phyloP scores from a whole-genome alignment of 1,140 invertebrate genomes.

The Diuraphis noxia region DNA sequence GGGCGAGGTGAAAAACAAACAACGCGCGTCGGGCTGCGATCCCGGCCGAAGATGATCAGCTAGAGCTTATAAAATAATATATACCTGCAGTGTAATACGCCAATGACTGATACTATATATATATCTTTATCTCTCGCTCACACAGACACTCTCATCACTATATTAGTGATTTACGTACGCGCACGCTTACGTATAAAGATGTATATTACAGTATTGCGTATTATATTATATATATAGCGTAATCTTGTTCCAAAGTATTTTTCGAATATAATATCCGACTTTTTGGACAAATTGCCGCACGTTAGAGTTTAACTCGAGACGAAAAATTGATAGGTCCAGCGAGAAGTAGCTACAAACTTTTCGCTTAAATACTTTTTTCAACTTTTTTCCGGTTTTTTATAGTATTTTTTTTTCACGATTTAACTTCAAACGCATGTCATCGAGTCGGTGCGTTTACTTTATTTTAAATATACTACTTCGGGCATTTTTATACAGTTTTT shows the following conservation, averaged over 20 bases:
- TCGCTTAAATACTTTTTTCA: not conserved
- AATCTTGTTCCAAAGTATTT: not conserved
- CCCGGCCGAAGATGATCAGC: too few relatives aligned
- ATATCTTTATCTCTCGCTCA: not conserved
- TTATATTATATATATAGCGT: not conserved
- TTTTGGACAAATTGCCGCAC: not conserved
- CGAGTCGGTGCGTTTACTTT: not conserved
- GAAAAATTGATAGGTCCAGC: not conserved
- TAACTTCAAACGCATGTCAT: not conserved
- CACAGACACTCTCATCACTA: not conserved
- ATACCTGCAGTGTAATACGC: not conserved
- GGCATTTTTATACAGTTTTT: not conserved
- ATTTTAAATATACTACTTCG: not conserved
- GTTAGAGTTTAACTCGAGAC: not conserved
- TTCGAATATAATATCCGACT: not conserved
- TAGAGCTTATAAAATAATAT: not conserved
- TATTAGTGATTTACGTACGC: not conserved
- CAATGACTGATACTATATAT: too few relatives aligned
- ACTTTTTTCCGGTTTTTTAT: not conserved
- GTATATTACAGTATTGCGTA: not conserved
- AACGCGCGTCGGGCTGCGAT: not conserved
- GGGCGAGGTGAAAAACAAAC: not conserved
- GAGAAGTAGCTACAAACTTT: not conserved
- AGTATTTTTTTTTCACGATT: not conserved
- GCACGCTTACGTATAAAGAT: not conserved